Evolutionary conservation across 2,888 invertebrate species (phyloP), one percentile per base, ranked within the genome.

Genomic region (Drosophila anceps): DNA sequence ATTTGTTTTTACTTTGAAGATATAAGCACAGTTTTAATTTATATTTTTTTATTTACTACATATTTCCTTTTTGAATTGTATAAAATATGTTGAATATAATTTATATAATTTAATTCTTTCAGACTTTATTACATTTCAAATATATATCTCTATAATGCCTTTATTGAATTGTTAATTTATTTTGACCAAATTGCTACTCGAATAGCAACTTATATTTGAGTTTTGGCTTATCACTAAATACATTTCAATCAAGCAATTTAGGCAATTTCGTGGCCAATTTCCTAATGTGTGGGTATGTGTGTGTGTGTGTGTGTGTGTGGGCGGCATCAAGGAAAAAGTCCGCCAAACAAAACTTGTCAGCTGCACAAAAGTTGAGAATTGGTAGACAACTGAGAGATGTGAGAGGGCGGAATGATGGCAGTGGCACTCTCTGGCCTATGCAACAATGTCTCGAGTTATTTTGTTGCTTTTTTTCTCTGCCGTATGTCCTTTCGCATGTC

Each of bases 341-440:
- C 55, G 43, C 50, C 63, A 73, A 84, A 76, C 69, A 70, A 70
- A 76, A 82, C 77, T 82, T 85, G 84, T 84, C 88, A 84, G 72
- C 74, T 84, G 86, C 83, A 76, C 66, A 70, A 65, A 46, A 67
- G 59, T 75, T 67, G 43, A 39, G 60, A 60, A 27, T 55, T 46
- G 18, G 12, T 18, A 18, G 57, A 64, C 51, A 53, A 50, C 48
- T 55, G 35, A 15, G 13, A 31, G 33, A 6, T 7, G 50, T 13
- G 27, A 7, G 44, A 51, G 50, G 44, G 44, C 46, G 50, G 44
- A 37, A 18, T 15, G 4, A 51, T 33, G 51, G 53, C 35, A 18
- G 24, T n/a, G 29, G 46, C 12, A 31, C 29, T 41, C n/a, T 48
- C 24, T 24, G n/a, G 33, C 69, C 69, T 65, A 58, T 69, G 82